Conservation (phyloP, 2,888 invertebrate species). For the Mimachlamys varia region DNA sequence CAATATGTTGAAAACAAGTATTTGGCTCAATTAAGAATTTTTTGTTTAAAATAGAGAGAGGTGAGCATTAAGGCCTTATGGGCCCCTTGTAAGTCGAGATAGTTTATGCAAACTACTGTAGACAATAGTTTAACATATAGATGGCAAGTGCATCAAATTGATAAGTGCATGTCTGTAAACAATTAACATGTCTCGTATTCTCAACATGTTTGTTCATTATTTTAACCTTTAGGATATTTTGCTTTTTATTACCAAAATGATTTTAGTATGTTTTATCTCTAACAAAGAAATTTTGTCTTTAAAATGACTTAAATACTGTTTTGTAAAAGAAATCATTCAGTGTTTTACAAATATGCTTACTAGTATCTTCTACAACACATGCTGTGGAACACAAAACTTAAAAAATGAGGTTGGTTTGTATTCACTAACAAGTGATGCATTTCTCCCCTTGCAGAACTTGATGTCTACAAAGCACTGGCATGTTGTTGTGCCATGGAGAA, state of each 20-base stretch:
- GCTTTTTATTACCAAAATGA: too few species aligned
- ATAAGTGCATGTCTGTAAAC: background rate
- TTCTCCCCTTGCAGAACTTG: background rate
- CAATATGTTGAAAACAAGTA: too few species aligned
- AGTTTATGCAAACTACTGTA: background rate
- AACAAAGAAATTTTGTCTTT: too few species aligned
- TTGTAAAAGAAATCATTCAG: too few species aligned
- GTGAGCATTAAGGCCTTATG: background rate
- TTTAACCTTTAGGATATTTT: too few species aligned
- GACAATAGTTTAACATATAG: background rate
- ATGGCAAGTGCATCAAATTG: background rate
- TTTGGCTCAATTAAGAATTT: too few species aligned
- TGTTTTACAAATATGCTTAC: too few species aligned
- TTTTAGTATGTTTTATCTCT: too few species aligned
- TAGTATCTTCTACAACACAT: too few species aligned
- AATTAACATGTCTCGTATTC: background rate
- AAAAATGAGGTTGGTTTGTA: background rate
- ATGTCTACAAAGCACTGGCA: background rate
- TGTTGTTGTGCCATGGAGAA: background rate
- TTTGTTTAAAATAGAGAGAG: background rate
- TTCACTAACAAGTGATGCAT: background rate
- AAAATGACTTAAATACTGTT: too few species aligned
- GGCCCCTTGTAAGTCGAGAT: background rate
- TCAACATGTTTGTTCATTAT: too few species aligned
- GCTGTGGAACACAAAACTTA: too few species aligned